These are phyloP conservation scores for Lydus trimaculatus DNA, from an alignment of 2,888 invertebrate genomes.

Conservation along the genomic window DNA sequence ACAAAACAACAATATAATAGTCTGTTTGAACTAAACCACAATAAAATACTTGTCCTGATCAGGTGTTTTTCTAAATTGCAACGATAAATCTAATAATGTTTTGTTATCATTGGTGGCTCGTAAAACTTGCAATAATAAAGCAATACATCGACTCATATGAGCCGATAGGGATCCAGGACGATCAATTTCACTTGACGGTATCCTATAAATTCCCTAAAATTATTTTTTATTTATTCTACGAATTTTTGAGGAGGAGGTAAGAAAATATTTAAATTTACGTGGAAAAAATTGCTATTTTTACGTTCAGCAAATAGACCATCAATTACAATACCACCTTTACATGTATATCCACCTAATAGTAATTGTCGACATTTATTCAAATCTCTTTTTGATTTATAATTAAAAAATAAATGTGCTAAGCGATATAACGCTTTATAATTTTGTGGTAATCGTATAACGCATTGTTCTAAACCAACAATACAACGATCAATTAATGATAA, in stretches of 20 bases:
- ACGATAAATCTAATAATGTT: slow-evolving; percentile 78
- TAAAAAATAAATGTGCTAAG: slow-evolving; percentile 83
- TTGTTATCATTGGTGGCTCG: slow-evolving; percentile 81
- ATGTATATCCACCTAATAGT: slow-evolving; percentile 73
- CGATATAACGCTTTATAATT: slow-evolving; percentile 94
- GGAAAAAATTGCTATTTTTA: slow-evolving; percentile 87
- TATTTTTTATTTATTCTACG: background rate
- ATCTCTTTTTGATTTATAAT: slow-evolving; percentile 71
- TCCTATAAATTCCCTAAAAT: slow-evolving; percentile 85
- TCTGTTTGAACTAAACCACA: slow-evolving; percentile 7
- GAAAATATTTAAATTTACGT: slow-evolving; percentile 65
- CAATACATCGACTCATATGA: slow-evolving; percentile 87
- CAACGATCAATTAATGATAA: slow-evolving; percentile 54
- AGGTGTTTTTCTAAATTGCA: slow-evolving; percentile 80
- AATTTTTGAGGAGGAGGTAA: slow-evolving; percentile 4
- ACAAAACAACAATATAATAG: slow-evolving; percentile 32
- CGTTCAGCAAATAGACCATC: slow-evolving; percentile 87
- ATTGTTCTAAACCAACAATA: slow-evolving; percentile 74
- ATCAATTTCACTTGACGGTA: slow-evolving; percentile 89
- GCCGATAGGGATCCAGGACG: slow-evolving; percentile 90
- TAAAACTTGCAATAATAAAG: slow-evolving; percentile 82
- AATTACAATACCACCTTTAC: slow-evolving; percentile 71
- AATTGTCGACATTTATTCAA: slow-evolving; percentile 75
- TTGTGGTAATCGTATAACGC: slow-evolving; percentile 84
- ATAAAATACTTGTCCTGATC: slow-evolving; percentile 81